These are phyloP conservation scores for Gila robusta DNA, from an alignment of 2,797 vertebrate genomes.

Conservation along the genomic window DNA sequence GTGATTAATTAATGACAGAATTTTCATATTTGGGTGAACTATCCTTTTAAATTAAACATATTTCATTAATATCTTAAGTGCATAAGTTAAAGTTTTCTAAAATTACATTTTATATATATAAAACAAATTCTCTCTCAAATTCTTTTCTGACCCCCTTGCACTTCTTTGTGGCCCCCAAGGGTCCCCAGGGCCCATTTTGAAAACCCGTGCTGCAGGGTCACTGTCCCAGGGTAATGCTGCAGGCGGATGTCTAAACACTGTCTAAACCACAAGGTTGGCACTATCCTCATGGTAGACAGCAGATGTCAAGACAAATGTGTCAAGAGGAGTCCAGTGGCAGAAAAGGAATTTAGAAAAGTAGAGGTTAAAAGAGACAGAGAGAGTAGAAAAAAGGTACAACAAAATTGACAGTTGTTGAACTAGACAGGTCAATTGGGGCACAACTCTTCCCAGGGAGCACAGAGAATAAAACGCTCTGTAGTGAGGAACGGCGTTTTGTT, in stretches of 20 bases:
- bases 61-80: background rate
- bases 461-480: conserved; percentile 61
- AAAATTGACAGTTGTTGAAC: conserved; percentile 62
- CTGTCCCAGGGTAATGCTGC: conserved; percentile 16
- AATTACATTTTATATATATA: background rate
- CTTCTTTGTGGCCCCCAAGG: background rate
- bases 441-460: conserved; percentile 62
- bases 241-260: background rate
- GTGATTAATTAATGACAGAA: too few species aligned
- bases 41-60: background rate
- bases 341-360: conserved; percentile 3
- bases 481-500: conserved; percentile 55
- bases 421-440: conserved; percentile 68
- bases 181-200: background rate
- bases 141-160: background rate
- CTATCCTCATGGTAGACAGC: background rate
- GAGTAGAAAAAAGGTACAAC: conserved; percentile 30
- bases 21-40: too few species aligned
- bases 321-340: conserved; percentile 10
- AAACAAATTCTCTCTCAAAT: too few species aligned
- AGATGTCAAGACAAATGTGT: conserved; percentile 12
- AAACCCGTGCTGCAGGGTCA: background rate
- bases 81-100: background rate
- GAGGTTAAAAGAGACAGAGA: conserved; percentile 23
- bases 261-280: conserved; percentile 17